Percentiles rank a stretch among this genome's conserved stretches.
These are phyloP conservation scores for Corydoras maculifer DNA, from an alignment of 2,113 vertebrate genomes.

Conservation along the genomic window DNA sequence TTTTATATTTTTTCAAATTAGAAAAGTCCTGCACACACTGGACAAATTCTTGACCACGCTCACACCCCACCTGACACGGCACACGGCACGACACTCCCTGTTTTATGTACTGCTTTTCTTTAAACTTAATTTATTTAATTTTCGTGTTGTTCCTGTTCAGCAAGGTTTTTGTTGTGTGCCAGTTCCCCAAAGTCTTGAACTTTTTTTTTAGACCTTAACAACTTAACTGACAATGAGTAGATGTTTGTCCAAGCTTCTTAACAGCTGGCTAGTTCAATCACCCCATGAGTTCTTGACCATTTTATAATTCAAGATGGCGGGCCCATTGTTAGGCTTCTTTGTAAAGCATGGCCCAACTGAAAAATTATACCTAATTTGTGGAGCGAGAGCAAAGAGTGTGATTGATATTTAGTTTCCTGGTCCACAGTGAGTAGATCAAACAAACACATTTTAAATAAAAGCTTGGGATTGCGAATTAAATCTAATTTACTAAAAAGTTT, in stretches of 20 bases:
- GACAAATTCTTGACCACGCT: too few species aligned
- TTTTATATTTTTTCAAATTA: too few species aligned
- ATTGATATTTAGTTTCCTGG: not conserved
- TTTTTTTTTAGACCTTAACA: not conserved
- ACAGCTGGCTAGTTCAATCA: constrained; percentile 13
- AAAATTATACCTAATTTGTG: constrained; percentile 60
- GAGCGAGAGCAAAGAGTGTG: constrained; percentile 6
- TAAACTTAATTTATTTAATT: too few species aligned
- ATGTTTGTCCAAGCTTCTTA: not conserved
- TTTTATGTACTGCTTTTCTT: too few species aligned
- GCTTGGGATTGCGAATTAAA: not conserved
- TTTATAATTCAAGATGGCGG: constrained; percentile 56
- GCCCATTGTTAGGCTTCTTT: constrained; percentile 61
- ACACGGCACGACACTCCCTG: too few species aligned
- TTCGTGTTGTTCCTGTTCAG: constrained; percentile 56
- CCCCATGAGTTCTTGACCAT: constrained; percentile 55
- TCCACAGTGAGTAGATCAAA: not conserved
- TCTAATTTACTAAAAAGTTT: not conserved
- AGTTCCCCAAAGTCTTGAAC: constrained; percentile 44
- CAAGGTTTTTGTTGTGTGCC: constrained; percentile 60
- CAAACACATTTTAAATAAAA: not conserved
- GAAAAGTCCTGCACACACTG: too few species aligned
- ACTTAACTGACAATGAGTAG: not conserved
- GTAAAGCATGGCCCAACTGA: constrained; percentile 63
- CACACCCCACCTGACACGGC: too few species aligned